Percentiles rank a stretch among this genome's conserved stretches.
phyloP scores from a whole-genome alignment of 2,113 vertebrate genomes.

The Athene noctua region DNA sequence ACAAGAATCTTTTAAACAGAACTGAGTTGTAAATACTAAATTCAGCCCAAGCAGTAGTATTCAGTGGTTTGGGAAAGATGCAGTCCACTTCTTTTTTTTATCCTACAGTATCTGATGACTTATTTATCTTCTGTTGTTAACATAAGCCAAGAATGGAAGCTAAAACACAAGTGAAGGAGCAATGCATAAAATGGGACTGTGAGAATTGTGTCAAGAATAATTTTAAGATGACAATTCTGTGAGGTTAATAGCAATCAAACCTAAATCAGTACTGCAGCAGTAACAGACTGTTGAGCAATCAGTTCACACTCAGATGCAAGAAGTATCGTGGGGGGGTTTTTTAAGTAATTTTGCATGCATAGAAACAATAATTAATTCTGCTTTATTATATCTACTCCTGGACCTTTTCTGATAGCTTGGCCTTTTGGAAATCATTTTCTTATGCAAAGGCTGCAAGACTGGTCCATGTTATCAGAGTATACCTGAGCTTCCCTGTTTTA shows the following conservation, averaged over 20 bases:
- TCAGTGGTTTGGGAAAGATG: not conserved
- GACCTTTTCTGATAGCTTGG: constrained; percentile 22
- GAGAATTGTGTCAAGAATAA: not conserved
- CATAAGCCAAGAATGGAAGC: not conserved
- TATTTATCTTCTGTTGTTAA: not conserved
- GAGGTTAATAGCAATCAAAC: not conserved
- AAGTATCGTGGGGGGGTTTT: no score
- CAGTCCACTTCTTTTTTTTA: not conserved
- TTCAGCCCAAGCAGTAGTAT: not conserved
- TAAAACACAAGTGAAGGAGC: not conserved
- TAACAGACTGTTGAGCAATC: not conserved
- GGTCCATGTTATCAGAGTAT: constrained; percentile 33
- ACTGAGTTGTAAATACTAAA: not conserved
- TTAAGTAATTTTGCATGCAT: not conserved
- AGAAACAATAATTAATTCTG: constrained; percentile 35
- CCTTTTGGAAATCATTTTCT: constrained; percentile 59
- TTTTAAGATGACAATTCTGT: not conserved
- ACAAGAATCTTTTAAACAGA: not conserved
- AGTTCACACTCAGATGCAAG: not conserved
- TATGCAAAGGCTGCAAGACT: constrained; percentile 19
- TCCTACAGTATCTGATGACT: not conserved
- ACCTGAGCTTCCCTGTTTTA: constrained; percentile 48
- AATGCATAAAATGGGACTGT: not conserved
- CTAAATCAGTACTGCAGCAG: not conserved
- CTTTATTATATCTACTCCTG: not conserved